Conservation (phyloP, 2,888 invertebrate species). For the Noctua comes region DNA sequence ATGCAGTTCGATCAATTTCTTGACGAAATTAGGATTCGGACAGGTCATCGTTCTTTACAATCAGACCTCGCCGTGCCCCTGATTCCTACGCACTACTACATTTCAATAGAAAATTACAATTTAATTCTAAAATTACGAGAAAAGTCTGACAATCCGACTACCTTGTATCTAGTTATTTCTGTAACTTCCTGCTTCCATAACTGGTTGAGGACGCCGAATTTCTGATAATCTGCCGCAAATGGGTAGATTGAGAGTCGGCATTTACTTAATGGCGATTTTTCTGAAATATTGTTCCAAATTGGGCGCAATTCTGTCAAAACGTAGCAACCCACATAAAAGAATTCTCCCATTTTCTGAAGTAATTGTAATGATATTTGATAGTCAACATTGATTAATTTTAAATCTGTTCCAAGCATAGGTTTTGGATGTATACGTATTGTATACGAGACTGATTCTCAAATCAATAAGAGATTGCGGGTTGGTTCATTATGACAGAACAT, state of each 20-base stretch:
- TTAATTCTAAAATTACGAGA: slow-evolving; percentile 2
- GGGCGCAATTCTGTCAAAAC: background rate
- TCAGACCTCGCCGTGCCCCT: slow-evolving; percentile 3
- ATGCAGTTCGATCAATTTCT: slow-evolving; percentile 5
- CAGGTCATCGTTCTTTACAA: slow-evolving; percentile 8
- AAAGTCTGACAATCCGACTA: background rate
- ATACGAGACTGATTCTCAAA: background rate
- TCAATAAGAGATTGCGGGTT: background rate
- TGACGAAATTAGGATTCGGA: background rate
- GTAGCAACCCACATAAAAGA: background rate
- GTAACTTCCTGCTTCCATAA: slow-evolving; percentile 19
- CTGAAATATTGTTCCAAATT: background rate
- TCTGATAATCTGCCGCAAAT: background rate
- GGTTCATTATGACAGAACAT: background rate
- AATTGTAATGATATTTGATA: background rate
- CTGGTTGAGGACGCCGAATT: background rate
- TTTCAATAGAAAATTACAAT: background rate
- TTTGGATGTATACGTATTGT: background rate
- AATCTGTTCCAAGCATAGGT: background rate
- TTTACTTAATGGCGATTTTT: no score
- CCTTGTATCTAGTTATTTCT: background rate
- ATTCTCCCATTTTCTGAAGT: background rate
- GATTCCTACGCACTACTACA: background rate
- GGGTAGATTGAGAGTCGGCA: background rate
- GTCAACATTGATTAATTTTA: background rate